Evolutionary conservation across 2,888 invertebrate species (phyloP), one percentile per base, ranked within the genome.

Genomic region (Macrophya annulata): DNA sequence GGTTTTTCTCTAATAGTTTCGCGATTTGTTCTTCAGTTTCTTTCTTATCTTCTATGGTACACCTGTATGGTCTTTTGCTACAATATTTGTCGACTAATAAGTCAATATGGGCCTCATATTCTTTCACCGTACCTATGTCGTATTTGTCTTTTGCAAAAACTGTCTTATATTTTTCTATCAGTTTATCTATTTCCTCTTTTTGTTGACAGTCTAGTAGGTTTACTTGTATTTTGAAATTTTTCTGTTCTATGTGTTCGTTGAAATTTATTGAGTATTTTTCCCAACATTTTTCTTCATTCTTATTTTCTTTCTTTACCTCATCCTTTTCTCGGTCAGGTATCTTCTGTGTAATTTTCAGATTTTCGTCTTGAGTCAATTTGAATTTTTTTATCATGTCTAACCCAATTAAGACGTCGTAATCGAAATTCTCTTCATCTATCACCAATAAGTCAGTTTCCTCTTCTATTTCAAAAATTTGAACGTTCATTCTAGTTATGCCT

Each of bases 341-440:
- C 74, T 71, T 85, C 84, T 87, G 87, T 40, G 40, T 77, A 12
- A 87, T 86, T 81, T 82, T 85, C n/a, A 87, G 65, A 77, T 87
- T 79, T 84, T 87, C 86, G 72, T 86, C 84, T 87, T 87, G 87
- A 17, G 48, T 85, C 25, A 86, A 31, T 79, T 84, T 62, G 74
- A 86, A 87, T 55, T 86, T 85, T 86, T 87, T 86, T 84, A 87
- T 87, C 55, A 85, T 85, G 65, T 87, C 87, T 59, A 88, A 48
- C 72, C 88, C 88, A 79, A 88, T 85, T 82, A 87, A 79, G 74
- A 88, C 83, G 84, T 88, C 87, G 74, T 88, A 85, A n/a, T 87
- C 82, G 51, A 88, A 87, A 37, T 89, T 85, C 62, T 87, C 86
- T 59, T 87, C 82, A 25, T 88, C 87, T 71, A 87, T 82, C 15